Evolutionary conservation across 64 coral and sea anemone genomes (phyloP), one percentile per base, ranked within the genome.

Genomic region (Anthopleura sola): DNA sequence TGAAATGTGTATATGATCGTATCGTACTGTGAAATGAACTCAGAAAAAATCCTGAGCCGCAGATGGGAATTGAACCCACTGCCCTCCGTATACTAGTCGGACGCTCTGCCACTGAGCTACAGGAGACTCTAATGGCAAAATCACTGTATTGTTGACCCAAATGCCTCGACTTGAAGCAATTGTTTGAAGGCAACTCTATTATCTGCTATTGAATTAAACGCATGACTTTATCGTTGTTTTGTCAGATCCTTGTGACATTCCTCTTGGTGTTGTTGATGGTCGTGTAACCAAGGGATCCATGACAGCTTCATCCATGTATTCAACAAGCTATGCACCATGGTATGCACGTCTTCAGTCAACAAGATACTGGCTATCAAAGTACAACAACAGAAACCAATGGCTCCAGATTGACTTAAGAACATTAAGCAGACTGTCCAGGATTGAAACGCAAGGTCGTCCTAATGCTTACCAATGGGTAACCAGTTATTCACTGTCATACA

Each of bases 391-490:
- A 0, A 89, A 80, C 21, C 91, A 88, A 29, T 93, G 87, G 87
- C 75, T 93, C 3, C 87, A 85, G 11, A 49, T 89, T 58, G 91
- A 93, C 75, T 37, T 93, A 33, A 54, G 82, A 16, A 89, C 83
- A 13, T 20, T 86, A 11, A 85, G 81, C 31, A 88, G 75, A 47
- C 38, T 88, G 10, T 84, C 76, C 13, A 37, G 82, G 53, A 82
- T 93, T 20, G 55, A 69, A 50, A 93, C 91, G 0, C 91, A 89
- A 31, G 91, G 91, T 19, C 46, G 82, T 18, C 53, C 66, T 37
- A 86, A 85, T 83, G 83, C 82, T 81, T 66, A 81, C 34, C 82
- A 89, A 66, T 93, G 91, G 91, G 82, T 89, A 5, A 93, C 80
- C 18, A 89, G 62, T 23, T 93, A 85, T 79, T 40, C 56, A 16